Conservation (phyloP, 2,888 invertebrate genomes). For the Eudemis profundana region DNA sequence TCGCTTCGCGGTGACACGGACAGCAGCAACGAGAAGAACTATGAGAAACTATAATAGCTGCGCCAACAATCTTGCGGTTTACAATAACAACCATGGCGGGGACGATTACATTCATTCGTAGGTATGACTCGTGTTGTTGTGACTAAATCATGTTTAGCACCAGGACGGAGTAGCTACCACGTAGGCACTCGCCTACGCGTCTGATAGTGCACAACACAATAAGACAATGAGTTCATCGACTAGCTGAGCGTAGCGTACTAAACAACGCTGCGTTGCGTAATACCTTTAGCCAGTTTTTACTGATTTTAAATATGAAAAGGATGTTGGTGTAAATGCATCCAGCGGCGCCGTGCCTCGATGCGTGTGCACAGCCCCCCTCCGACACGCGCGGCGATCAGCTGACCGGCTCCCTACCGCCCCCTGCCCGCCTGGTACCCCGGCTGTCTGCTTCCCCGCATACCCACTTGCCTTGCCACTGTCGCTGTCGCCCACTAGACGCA, state of each 20-base stretch:
- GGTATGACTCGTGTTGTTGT: slow-evolving; percentile 24
- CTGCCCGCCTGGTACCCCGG: slow-evolving; percentile 52
- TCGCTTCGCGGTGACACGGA: slow-evolving; percentile 15
- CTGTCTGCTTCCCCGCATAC: slow-evolving; percentile 19
- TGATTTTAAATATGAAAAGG: slow-evolving; percentile 51
- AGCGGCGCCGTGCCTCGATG: slow-evolving; percentile 60
- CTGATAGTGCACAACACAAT: slow-evolving; percentile 59
- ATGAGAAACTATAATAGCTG: neutral
- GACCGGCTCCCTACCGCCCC: slow-evolving; percentile 66
- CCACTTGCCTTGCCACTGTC: slow-evolving; percentile 22
- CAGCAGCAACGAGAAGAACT: slow-evolving; percentile 14
- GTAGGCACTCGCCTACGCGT: slow-evolving; percentile 53
- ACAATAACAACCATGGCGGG: slow-evolving; percentile 6
- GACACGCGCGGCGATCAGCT: slow-evolving; percentile 70
- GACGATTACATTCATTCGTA: slow-evolving; percentile 3
- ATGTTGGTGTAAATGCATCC: slow-evolving; percentile 62
- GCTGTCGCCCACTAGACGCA: slow-evolving; percentile 30
- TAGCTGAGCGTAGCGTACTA: slow-evolving; percentile 57
- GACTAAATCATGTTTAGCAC: slow-evolving; percentile 15
- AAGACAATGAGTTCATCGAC: slow-evolving; percentile 67
- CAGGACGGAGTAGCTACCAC: neutral
- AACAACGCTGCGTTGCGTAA: slow-evolving; percentile 65
- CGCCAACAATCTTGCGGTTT: slow-evolving; percentile 18
- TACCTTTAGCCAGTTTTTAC: slow-evolving; percentile 69
- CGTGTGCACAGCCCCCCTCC: slow-evolving; percentile 63